Evolutionary conservation across 2,113 vertebrate species (phyloP).

Genomic region (Chloroceryle aenea): DNA sequence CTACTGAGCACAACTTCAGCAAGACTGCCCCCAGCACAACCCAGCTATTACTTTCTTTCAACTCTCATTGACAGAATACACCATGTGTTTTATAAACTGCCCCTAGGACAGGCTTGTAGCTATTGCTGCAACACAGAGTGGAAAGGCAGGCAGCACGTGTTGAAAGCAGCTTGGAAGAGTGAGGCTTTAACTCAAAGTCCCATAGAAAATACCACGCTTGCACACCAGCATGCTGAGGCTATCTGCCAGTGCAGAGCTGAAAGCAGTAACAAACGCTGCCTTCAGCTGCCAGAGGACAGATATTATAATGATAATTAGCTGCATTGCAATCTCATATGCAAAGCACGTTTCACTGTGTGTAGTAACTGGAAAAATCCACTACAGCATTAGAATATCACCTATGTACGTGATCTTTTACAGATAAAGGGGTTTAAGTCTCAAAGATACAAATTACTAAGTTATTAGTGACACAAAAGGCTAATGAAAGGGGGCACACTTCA

Average conservation of each 20-base stretch:
- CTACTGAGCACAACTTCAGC: background rate
- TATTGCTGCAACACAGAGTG: background rate
- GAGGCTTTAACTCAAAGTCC: background rate
- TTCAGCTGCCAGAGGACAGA: background rate
- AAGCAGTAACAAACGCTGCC: background rate
- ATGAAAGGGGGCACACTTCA: background rate
- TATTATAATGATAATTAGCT: background rate
- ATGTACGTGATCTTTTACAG: background rate
- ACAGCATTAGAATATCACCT: background rate
- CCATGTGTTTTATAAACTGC: background rate
- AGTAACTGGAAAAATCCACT: background rate
- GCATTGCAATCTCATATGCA: background rate
- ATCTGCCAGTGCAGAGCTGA: background rate
- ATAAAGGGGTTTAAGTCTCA: background rate
- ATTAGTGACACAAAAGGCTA: background rate
- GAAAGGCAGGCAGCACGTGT: background rate
- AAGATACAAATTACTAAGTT: background rate
- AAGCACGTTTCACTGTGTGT: background rate
- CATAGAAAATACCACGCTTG: background rate
- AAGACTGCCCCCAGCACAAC: background rate
- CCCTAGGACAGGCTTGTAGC: background rate
- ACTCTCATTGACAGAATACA: background rate
- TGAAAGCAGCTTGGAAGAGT: background rate
- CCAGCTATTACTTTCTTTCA: background rate
- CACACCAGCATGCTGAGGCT: background rate